Base-by-base conservation (phyloP, 2,888 invertebrate species). In the Sinelater perroti region DNA sequence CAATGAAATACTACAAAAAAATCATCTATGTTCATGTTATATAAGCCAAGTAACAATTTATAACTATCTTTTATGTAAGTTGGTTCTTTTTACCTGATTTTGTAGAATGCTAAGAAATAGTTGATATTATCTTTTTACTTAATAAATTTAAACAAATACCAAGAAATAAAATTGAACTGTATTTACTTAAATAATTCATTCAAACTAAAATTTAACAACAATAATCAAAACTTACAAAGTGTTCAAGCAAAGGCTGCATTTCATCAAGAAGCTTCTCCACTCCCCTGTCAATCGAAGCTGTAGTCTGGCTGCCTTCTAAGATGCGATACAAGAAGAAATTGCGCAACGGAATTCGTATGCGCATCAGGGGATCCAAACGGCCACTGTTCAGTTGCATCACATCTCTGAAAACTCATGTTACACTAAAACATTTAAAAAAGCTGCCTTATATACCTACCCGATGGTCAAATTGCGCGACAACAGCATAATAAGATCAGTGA, bases 311-410 rank as follows among this genome's bases (percentile, higher is more conserved):
- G 31, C 78, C 80, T 16, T 80, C 70, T 46, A 83, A 72, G 1
- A 83, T 72, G 3, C 79, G 70, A 4, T 75, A 73, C 10, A 73
- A 64, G 28, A 83, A 73, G 70, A 84, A 83, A 28, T 75, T 74
- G 49, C 78, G 75, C 20, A 85, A 70, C 16, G 78, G 79, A 3
- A 67, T 71, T 30, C 79, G 75, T 31, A 84, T 74, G 33, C 78
- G 75, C 55, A 78, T 75, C 26, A 85, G 70, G 1, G 81, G 78
- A 17, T 75, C 71, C 13, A 74, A 55, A 68, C 77, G 58, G 63
- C 77, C 71, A 69, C 72, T 56, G 75, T 81, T 74, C 33, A 78
- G 61, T 33, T 72, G 66, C 30, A 77, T 65, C 40, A 78, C 63
- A 65, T 78, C 78, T 20, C 78, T 76, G 56, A 49, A 70, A 72